Conservation (phyloP, 2,113 vertebrate genomes). For the Dicaeum eximium region DNA sequence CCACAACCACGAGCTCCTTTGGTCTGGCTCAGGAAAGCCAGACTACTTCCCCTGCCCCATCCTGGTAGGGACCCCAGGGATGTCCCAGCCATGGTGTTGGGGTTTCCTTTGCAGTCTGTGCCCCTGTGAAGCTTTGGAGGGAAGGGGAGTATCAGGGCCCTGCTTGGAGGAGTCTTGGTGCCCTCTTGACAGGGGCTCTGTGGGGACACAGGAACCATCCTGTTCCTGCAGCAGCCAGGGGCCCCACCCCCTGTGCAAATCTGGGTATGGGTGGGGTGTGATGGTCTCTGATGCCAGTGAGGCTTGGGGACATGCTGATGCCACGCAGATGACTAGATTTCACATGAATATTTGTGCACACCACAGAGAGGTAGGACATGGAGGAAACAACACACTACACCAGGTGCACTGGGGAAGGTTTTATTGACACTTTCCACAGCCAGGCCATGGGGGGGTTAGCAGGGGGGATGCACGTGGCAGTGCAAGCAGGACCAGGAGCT, state of each 20-base stretch:
- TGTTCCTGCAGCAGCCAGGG: neutral
- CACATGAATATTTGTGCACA: too few species aligned
- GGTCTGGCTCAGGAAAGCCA: neutral
- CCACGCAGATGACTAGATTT: rapidly evolving
- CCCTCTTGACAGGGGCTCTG: too few species aligned
- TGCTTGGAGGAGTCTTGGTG: neutral
- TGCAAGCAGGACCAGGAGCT: neutral
- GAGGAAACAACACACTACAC: neutral
- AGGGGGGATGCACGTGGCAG: rapidly evolving
- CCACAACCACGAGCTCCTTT: neutral
- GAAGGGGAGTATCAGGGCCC: neutral
- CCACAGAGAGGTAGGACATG: neutral
- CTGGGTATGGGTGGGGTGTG: too few species aligned
- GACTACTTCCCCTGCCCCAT: neutral
- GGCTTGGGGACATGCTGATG: neutral
- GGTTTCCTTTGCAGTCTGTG: neutral
- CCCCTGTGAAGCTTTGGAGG: neutral
- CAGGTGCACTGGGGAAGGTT: neutral
- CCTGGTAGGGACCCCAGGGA: neutral
- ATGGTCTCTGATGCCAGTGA: neutral
- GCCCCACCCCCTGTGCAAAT: rapidly evolving
- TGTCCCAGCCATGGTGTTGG: too few species aligned
- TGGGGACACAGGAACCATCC: rapidly evolving
- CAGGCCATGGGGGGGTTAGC: neutral
- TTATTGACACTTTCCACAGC: neutral